Percentiles rank a stretch among this genome's conserved stretches.
Evolutionary conservation across 2,113 vertebrate species (phyloP).

Genomic region (Artemisiospiza belli): DNA sequence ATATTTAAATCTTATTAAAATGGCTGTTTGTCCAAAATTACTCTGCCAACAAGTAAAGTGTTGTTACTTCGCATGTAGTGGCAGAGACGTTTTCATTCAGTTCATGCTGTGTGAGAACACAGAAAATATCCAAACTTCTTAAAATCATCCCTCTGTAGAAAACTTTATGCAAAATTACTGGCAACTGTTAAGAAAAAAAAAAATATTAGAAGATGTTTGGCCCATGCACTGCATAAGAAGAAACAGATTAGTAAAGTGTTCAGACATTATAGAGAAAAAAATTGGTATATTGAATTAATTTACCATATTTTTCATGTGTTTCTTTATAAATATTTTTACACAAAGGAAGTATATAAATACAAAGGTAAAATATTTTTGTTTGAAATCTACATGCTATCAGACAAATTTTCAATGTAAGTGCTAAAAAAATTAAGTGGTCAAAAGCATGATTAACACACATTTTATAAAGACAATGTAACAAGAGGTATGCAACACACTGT

Average conservation of each 20-base stretch:
- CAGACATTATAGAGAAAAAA: neutral
- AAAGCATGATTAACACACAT: neutral
- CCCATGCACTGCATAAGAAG: neutral
- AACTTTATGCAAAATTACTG: neutral
- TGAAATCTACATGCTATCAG: neutral
- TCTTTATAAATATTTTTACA: constrained; percentile 39
- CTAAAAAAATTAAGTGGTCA: neutral
- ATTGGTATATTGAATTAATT: neutral
- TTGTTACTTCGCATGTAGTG: neutral
- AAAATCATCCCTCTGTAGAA: neutral
- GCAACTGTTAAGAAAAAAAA: neutral
- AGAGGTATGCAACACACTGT: constrained; percentile 10
- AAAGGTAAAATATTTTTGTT: neutral
- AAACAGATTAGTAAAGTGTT: neutral
- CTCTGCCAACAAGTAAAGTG: neutral
- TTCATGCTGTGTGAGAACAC: neutral
- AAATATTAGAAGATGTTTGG: neutral
- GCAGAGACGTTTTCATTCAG: neutral
- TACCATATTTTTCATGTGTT: neutral
- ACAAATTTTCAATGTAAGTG: neutral
- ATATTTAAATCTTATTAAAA: neutral
- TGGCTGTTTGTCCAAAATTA: neutral
- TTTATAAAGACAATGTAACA: neutral
- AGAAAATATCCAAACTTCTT: neutral
- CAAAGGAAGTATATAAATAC: constrained; percentile 7